phyloP scores from a whole-genome alignment of 2,113 vertebrate genomes.

The Scomber scombrus region DNA sequence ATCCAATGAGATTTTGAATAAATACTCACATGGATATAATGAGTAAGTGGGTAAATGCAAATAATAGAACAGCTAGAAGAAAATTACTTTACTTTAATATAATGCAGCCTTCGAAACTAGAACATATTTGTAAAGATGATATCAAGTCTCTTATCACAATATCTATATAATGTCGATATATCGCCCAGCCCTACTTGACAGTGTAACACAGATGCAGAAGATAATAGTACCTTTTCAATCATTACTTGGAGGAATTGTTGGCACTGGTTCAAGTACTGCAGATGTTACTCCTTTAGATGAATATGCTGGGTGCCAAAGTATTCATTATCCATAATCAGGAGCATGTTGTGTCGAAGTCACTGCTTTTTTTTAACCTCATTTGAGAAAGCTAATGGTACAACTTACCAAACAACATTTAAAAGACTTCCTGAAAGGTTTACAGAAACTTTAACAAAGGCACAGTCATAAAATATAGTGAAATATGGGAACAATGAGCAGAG shows the following conservation, averaged over 20 bases:
- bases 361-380: no score
- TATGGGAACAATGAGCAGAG: neutral
- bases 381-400: no score
- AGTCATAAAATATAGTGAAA: neutral
- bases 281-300: neutral
- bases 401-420: no score
- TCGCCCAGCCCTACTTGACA: no score
- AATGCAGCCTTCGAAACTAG: no score
- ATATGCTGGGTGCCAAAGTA: neutral
- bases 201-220: no score
- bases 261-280: neutral
- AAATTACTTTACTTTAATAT: no score
- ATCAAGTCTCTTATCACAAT: neutral
- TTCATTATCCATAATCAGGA: constrained; percentile 2
- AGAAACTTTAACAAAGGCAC: neutral
- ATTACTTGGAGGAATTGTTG: neutral
- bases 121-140: neutral
- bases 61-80: no score
- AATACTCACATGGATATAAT: no score
- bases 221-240: neutral
- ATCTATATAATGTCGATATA: no score
- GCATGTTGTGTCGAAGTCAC: neutral
- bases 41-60: no score
- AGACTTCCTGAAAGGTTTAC: neutral
- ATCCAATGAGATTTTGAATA: no score